Conservation (phyloP, 2,797 vertebrate species). For the Pogoniulus pusillus region DNA sequence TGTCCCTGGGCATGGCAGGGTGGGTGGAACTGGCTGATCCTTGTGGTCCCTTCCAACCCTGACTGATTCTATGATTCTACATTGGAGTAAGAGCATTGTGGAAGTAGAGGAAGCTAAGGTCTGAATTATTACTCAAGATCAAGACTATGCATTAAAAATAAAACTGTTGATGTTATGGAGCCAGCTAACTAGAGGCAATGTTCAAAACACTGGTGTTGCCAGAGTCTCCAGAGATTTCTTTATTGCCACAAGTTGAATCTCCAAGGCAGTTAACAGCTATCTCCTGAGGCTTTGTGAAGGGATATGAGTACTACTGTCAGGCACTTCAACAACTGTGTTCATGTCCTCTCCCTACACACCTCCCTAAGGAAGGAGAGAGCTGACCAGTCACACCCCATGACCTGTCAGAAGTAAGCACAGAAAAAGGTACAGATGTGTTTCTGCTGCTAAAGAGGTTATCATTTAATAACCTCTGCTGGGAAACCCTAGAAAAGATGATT, state of each 20-base stretch:
- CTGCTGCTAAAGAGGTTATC: background rate
- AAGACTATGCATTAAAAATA: background rate
- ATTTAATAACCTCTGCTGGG: background rate
- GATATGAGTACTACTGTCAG: background rate
- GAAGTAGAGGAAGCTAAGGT: background rate
- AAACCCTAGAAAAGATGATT: background rate
- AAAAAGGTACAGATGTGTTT: background rate
- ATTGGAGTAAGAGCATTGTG: background rate
- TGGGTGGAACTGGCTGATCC: no score
- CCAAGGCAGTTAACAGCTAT: background rate
- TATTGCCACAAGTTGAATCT: background rate
- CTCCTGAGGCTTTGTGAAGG: background rate
- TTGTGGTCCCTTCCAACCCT: no score
- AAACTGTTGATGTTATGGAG: background rate
- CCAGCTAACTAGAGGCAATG: background rate
- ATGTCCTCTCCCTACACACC: background rate
- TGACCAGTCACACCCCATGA: background rate
- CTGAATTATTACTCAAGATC: background rate
- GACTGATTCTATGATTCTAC: no score
- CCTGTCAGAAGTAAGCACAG: background rate
- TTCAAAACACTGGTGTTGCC: background rate
- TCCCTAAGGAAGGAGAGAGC: background rate
- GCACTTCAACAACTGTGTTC: background rate
- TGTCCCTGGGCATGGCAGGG: no score
- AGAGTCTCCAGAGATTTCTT: background rate